These are phyloP conservation scores for Silvanus unidentatus DNA, from an alignment of 2,888 invertebrate genomes.

Conservation along the genomic window DNA sequence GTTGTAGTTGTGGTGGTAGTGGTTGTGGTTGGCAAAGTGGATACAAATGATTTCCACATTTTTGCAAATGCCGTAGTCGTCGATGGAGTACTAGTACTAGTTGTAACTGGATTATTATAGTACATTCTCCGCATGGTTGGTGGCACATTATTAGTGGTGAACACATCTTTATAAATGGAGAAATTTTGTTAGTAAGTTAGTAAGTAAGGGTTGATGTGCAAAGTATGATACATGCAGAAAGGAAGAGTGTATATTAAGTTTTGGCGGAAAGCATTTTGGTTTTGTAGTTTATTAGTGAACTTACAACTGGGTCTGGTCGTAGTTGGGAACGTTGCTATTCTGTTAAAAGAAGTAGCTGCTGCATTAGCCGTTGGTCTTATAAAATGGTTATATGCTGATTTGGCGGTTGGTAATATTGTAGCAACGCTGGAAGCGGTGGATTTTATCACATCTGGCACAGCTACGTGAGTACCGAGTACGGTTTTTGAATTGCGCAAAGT, in stretches of 20 bases:
- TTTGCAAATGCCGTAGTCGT: slow-evolving; percentile 17
- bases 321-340: slow-evolving; percentile 46
- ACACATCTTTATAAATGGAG: slow-evolving; percentile 24
- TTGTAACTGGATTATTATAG: slow-evolving; percentile 31
- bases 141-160: slow-evolving; percentile 37
- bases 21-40: slow-evolving; percentile 4
- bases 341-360: slow-evolving; percentile 32
- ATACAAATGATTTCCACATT: slow-evolving; percentile 1
- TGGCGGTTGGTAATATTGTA: slow-evolving; percentile 31
- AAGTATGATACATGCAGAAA: too few relatives aligned
- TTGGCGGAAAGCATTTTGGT: too few relatives aligned
- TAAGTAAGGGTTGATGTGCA: neutral
- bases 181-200: slow-evolving; percentile 8
- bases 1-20: slow-evolving; percentile 23
- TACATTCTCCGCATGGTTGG: slow-evolving; percentile 28
- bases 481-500: slow-evolving; percentile 70
- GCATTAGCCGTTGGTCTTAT: slow-evolving; percentile 43
- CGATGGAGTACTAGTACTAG: slow-evolving; percentile 30
- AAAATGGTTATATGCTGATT: slow-evolving; percentile 33
- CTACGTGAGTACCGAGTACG: slow-evolving; percentile 57
- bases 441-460: slow-evolving; percentile 51
- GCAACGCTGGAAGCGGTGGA: slow-evolving; percentile 49
- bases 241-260: too few relatives aligned
- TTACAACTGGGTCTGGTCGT: slow-evolving; percentile 50
- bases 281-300: too few relatives aligned